Evolutionary conservation across 2,797 vertebrate species (phyloP).

Genomic region (Hippocampus kuda): DNA sequence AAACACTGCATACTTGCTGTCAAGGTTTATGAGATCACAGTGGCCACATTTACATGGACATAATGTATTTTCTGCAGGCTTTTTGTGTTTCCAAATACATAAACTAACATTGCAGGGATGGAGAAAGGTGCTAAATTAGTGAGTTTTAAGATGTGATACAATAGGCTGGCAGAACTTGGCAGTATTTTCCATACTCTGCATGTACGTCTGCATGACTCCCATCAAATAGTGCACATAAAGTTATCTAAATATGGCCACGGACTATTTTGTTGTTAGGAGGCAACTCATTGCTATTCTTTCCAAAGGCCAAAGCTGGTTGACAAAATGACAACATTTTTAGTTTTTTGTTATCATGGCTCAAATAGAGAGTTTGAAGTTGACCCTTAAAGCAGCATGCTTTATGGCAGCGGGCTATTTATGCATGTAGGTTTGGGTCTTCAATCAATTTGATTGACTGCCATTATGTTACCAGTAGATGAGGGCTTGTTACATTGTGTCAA

Average conservation of each 20-base stretch:
- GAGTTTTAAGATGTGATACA: background rate
- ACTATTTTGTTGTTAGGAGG: background rate
- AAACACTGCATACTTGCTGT: background rate
- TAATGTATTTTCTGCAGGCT: background rate
- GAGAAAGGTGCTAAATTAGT: background rate
- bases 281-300: no score
- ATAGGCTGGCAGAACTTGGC: background rate
- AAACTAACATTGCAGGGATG: background rate
- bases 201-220: background rate
- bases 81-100: slow-evolving; percentile 1
- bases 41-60: slow-evolving; percentile 2
- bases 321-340: background rate
- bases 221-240: background rate
- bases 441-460: background rate
- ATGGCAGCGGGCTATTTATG: background rate
- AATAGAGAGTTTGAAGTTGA: background rate
- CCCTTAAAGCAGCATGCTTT: background rate
- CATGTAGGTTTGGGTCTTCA: background rate
- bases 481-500: background rate
- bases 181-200: background rate
- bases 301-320: no score
- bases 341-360: background rate
- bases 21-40: slow-evolving; percentile 6
- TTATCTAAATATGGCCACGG: background rate
- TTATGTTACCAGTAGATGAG: background rate